These are phyloP conservation scores for Rhinichthys osculus DNA, from an alignment of 2,797 vertebrate genomes.

Conservation along the genomic window DNA sequence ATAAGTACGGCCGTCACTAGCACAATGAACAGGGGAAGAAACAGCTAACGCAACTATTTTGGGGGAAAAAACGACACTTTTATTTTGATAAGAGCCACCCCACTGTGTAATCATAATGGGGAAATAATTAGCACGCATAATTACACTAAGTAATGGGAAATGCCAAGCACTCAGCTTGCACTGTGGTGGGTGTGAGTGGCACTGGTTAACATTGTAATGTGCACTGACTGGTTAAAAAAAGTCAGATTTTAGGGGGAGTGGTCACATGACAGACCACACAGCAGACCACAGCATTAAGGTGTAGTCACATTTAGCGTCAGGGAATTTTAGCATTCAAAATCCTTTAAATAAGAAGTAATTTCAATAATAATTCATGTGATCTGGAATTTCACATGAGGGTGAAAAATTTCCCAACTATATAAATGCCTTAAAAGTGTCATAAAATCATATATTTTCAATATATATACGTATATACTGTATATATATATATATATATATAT, in stretches of 20 bases:
- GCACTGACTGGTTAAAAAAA: neutral
- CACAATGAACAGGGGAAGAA: slow-evolving; percentile 19
- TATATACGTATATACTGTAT: too few relatives aligned
- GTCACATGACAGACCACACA: neutral
- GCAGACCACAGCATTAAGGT: neutral
- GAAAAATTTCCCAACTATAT: neutral
- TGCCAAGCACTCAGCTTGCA: slow-evolving; percentile 56
- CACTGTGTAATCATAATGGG: slow-evolving; percentile 70
- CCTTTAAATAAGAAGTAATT: neutral
- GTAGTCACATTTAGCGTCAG: neutral
- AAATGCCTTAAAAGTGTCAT: neutral
- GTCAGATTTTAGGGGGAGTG: neutral
- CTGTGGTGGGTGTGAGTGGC: slow-evolving; percentile 35
- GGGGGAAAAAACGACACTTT: slow-evolving; percentile 56
- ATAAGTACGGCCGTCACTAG: slow-evolving; percentile 39
- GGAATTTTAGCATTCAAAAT: neutral
- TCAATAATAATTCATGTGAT: neutral
- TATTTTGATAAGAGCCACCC: slow-evolving; percentile 66
- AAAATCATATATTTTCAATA: neutral
- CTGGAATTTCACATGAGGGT: neutral
- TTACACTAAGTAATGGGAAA: slow-evolving; percentile 68
- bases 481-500: too few relatives aligned
- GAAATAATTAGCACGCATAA: slow-evolving; percentile 74
- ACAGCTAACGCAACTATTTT: slow-evolving; percentile 51
- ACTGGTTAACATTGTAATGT: slow-evolving; percentile 39